Percentiles rank a stretch among this genome's conserved stretches.
phyloP scores from a whole-genome alignment of 2,113 vertebrate species.

The Amphiprion percula region DNA sequence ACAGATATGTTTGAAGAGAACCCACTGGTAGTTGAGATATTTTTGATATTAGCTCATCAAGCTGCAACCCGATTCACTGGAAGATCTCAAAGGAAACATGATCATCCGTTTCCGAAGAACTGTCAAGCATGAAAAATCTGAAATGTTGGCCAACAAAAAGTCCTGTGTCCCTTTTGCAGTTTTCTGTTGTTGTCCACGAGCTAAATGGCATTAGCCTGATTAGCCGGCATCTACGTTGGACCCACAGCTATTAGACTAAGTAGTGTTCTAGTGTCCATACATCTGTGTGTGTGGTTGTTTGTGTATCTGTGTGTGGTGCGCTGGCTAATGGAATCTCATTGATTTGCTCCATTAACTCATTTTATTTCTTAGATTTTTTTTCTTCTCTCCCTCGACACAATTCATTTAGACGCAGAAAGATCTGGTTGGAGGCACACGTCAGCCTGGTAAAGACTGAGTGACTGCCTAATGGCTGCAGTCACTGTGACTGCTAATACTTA shows the following conservation, averaged over 20 bases:
- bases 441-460: slow-evolving; percentile 51
- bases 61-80: too few relatives aligned
- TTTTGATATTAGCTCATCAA: too few relatives aligned
- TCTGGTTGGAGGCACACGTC: slow-evolving; percentile 53
- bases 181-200: slow-evolving; percentile 32
- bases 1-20: too few relatives aligned
- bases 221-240: slow-evolving; percentile 39
- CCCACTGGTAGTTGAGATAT: too few relatives aligned
- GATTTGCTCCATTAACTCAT: slow-evolving; percentile 73
- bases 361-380: slow-evolving; percentile 56
- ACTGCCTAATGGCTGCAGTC: slow-evolving; percentile 50
- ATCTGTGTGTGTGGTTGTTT: slow-evolving; percentile 38
- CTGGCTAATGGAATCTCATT: slow-evolving; percentile 71
- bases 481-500: slow-evolving; percentile 40
- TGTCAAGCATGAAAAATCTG: slow-evolving; percentile 13
- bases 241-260: slow-evolving; percentile 64
- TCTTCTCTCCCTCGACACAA: slow-evolving; percentile 51
- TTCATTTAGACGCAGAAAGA: slow-evolving; percentile 56
- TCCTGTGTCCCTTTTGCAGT: slow-evolving; percentile 17
- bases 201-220: slow-evolving; percentile 61
- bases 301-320: slow-evolving; percentile 3
- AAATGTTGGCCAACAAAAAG: slow-evolving; percentile 21
- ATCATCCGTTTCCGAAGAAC: background rate
- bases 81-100: slow-evolving; percentile 5
- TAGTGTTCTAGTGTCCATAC: slow-evolving; percentile 36